Conservation (phyloP, 2,113 vertebrate species). For the Chaetodon auriga region DNA sequence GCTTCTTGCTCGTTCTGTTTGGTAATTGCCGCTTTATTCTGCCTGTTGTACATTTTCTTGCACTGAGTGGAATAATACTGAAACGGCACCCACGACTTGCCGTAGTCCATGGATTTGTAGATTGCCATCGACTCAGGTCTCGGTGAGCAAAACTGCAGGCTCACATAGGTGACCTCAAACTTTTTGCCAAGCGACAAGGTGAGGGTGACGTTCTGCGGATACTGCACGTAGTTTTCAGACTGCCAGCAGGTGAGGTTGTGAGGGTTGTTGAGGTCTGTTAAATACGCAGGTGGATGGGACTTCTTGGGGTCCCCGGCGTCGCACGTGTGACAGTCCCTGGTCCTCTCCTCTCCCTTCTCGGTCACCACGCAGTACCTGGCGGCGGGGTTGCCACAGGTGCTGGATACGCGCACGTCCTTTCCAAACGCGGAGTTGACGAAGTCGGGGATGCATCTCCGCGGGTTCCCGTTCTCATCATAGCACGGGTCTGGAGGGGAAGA, state of each 20-base stretch:
- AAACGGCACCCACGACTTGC: slow-evolving; percentile 96
- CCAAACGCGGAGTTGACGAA: slow-evolving; percentile 99
- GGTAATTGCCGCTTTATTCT: slow-evolving; percentile 93
- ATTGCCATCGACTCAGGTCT: slow-evolving; percentile 98
- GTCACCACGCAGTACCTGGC: slow-evolving; percentile 94
- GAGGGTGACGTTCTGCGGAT: slow-evolving; percentile 95
- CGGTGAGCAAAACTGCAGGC: slow-evolving; percentile 98
- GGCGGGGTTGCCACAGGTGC: slow-evolving; percentile 93
- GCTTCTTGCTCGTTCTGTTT: slow-evolving; percentile 99
- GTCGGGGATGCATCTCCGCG: slow-evolving; percentile 97
- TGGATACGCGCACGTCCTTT: slow-evolving; percentile 96
- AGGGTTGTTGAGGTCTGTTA: slow-evolving; percentile 99
- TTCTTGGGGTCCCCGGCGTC: slow-evolving; percentile 94
- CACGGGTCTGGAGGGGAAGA: slow-evolving; percentile 96
- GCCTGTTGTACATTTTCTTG: slow-evolving; percentile 95
- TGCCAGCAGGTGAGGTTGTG: slow-evolving; percentile 99
- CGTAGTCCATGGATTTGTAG: slow-evolving; percentile 99
- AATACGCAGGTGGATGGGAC: slow-evolving; percentile 91
- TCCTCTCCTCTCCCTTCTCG: slow-evolving; percentile 92
- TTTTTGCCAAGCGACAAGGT: slow-evolving; percentile 96
- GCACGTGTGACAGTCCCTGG: slow-evolving; percentile 95
- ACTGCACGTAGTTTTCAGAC: slow-evolving; percentile 95
- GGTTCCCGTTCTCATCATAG: slow-evolving; percentile 95
- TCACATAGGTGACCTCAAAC: slow-evolving; percentile 99
- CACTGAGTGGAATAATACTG: slow-evolving; percentile 99